A percentile compares a stretch with the other conserved stretches of the same genome.
phyloP scores from a whole-genome alignment of 2,797 vertebrate genomes.

The Rhinatrema bivittatum region DNA sequence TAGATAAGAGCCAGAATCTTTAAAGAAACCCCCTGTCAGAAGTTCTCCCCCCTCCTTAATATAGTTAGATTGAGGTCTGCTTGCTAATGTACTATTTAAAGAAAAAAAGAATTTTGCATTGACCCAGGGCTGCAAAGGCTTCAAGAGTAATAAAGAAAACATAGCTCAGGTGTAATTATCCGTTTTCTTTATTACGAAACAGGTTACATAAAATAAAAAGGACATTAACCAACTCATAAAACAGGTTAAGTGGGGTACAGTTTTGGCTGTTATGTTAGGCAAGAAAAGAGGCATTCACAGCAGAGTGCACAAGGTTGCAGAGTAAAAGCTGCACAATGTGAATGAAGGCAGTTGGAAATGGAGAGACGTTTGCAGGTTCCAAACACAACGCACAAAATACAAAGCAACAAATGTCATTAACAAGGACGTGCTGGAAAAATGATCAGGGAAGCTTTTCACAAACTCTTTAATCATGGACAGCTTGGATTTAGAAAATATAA shows the following conservation, averaged over 20 bases:
- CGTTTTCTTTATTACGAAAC: constrained; percentile 60
- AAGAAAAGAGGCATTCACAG: too few relatives aligned
- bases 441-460: too few relatives aligned
- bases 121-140: constrained; percentile 4
- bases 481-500: constrained; percentile 2
- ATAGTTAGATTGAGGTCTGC: too few relatives aligned
- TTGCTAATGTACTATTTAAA: neutral
- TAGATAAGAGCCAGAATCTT: too few relatives aligned
- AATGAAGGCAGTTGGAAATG: too few relatives aligned
- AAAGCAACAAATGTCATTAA: too few relatives aligned
- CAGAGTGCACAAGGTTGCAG: constrained; percentile 11
- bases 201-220: constrained; percentile 28
- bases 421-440: too few relatives aligned
- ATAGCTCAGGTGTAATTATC: constrained; percentile 39
- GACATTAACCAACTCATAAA: constrained; percentile 42
- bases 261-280: constrained; percentile 30
- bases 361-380: too few relatives aligned
- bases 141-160: constrained; percentile 51
- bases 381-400: too few relatives aligned
- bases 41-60: too few relatives aligned
- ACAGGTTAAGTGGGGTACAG: constrained; percentile 33
- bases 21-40: too few relatives aligned
- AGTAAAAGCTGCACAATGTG: constrained; percentile 8
- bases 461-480: too few relatives aligned
- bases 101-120: constrained; percentile 19